phyloP scores from a whole-genome alignment of 2,797 vertebrate species.

The Masticophis lateralis region DNA sequence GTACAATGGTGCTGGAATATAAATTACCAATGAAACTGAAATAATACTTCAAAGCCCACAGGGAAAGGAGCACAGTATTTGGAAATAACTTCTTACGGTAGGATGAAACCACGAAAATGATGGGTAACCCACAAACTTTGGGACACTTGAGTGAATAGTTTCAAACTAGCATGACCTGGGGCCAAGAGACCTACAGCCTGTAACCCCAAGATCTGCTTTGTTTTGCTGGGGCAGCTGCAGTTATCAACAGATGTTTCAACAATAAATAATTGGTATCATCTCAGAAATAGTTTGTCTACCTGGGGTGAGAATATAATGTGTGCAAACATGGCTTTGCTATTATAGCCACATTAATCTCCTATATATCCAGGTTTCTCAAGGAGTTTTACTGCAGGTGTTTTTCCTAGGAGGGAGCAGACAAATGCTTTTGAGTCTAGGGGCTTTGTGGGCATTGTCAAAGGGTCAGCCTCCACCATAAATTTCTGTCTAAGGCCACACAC shows the following conservation, averaged over 20 bases:
- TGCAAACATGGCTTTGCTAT: slow-evolving; percentile 68
- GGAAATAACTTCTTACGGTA: slow-evolving; percentile 71
- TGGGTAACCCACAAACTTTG: slow-evolving; percentile 67
- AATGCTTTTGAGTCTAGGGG: slow-evolving; percentile 63
- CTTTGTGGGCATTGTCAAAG: slow-evolving; percentile 62
- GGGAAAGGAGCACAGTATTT: slow-evolving; percentile 68
- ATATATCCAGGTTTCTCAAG: slow-evolving; percentile 75
- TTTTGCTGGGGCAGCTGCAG: slow-evolving; percentile 78
- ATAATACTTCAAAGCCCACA: slow-evolving; percentile 78
- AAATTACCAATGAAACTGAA: slow-evolving; percentile 77
- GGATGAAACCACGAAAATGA: slow-evolving; percentile 67
- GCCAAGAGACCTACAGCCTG: slow-evolving; percentile 68
- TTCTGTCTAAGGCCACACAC: slow-evolving; percentile 77
- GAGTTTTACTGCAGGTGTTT: slow-evolving; percentile 75
- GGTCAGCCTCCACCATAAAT: slow-evolving; percentile 75
- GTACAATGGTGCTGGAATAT: slow-evolving; percentile 75
- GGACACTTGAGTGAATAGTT: slow-evolving; percentile 69
- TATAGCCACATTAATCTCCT: slow-evolving; percentile 77
- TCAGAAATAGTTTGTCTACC: slow-evolving; percentile 74
- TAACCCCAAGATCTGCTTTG: slow-evolving; percentile 75
- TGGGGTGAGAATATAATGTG: slow-evolving; percentile 76
- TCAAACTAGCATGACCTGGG: slow-evolving; percentile 71
- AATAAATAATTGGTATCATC: slow-evolving; percentile 83
- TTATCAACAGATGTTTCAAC: slow-evolving; percentile 83
- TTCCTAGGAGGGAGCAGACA: slow-evolving; percentile 66